Percentiles rank a stretch among this genome's conserved stretches.
Conservation (phyloP, 2,113 vertebrate species). For the Cnemophilus loriae region DNA sequence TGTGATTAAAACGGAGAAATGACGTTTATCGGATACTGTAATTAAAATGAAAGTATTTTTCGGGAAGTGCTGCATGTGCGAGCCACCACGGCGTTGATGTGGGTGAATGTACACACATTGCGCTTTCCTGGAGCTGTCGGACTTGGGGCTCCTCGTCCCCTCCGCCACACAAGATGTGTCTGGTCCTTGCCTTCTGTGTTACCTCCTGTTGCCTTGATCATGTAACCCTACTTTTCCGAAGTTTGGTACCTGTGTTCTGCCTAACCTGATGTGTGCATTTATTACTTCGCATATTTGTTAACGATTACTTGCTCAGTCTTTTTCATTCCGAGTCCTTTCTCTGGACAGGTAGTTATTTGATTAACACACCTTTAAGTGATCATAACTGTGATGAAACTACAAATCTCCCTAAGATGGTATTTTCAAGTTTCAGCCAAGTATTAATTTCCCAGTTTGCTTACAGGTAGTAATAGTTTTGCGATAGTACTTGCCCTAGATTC, state of each 20-base stretch:
- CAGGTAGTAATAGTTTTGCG: neutral
- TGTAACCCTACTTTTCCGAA: fast-evolving
- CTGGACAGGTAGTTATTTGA: neutral
- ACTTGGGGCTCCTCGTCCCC: no score
- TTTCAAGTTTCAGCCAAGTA: neutral
- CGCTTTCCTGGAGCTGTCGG: neutral
- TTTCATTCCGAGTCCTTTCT: neutral
- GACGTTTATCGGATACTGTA: fast-evolving
- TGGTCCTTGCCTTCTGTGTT: neutral
- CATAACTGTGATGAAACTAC: neutral
- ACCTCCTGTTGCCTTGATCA: neutral
- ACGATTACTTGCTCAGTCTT: neutral
- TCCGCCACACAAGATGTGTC: fast-evolving
- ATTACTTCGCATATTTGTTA: neutral
- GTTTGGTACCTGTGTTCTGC: neutral
- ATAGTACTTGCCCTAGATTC: neutral
- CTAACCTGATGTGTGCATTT: neutral
- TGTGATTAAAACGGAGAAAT: neutral
- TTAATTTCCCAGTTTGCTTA: neutral
- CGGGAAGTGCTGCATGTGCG: fast-evolving
- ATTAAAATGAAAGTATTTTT: neutral
- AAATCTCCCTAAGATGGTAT: neutral
- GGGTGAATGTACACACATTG: fast-evolving
- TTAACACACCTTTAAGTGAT: neutral
- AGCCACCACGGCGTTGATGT: fast-evolving